Evolutionary conservation across 2,888 invertebrate genomes (phyloP), one percentile per base, ranked within the genome.

Genomic region (Andrena minutula): DNA sequence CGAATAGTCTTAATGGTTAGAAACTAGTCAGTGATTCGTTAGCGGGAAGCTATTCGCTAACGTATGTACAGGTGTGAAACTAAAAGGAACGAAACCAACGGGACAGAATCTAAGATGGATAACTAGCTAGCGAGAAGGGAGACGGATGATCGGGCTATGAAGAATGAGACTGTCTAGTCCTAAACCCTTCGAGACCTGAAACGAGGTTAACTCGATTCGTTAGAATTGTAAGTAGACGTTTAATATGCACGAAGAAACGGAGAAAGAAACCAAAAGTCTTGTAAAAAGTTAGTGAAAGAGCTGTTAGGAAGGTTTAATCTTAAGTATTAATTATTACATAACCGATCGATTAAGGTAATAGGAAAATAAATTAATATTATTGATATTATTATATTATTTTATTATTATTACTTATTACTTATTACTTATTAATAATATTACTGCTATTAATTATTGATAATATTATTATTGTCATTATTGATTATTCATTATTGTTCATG

Each of bases 161-260:
- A 84, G 88, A 90, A 90, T 90, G 92, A 93, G 92, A 91, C 91
- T 92, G 91, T 93, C 93, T 93, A 93, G 93, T 93, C 93, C 91
- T 90, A 92, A 91, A 91, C 89, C 91, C 92, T 92, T 91, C 89
- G 90, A 90, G 87, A 89, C 88, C 90, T 88, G 89, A 85, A 82
- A 86, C 77, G 80, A 86, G 83, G 86, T 90, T 83, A 80, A 86
- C 88, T 90, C 86, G 85, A 81, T 89, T 90, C 86, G 83, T 88
- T 90, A 89, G 89, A 85, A 87, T 88, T 86, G 63, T 88, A 86
- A 88, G 85, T 86, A 89, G 87, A 84, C 69, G 72, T 41, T 85
- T 88, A 90, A 84, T 65, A 71, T 58, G 69, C 61, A 86, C 35
- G 73, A 69, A 41, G 69, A 61, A 58, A 69, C 61, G 71, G 56